phyloP scores from a whole-genome alignment of 2,113 vertebrate genomes.

The Brienomyrus brachyistius region DNA sequence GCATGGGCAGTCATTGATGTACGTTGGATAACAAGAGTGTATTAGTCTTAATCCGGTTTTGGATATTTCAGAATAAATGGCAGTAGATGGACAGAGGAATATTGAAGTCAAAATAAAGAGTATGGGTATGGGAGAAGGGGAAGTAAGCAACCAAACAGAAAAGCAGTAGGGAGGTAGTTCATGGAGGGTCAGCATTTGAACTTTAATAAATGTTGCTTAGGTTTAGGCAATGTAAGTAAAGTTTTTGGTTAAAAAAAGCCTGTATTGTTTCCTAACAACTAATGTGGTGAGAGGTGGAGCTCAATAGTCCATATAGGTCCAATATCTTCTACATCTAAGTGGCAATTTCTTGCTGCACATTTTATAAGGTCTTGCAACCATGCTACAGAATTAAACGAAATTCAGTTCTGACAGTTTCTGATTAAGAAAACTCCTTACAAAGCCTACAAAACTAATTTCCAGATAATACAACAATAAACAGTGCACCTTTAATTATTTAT shows the following conservation, averaged over 20 bases:
- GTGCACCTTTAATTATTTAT: background rate
- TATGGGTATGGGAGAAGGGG: background rate
- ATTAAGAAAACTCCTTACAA: background rate
- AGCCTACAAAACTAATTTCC: background rate
- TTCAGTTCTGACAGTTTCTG: background rate
- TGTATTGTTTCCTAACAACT: background rate
- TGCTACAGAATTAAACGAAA: background rate
- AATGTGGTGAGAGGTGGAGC: background rate
- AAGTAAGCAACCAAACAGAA: background rate
- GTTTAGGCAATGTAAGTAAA: background rate
- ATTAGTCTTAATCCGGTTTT: background rate
- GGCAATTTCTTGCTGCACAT: background rate
- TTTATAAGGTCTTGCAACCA: background rate
- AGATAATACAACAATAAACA: background rate
- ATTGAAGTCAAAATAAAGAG: background rate
- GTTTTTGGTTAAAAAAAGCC: background rate
- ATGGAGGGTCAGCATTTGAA: background rate
- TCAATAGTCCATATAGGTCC: background rate
- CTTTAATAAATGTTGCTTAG: background rate
- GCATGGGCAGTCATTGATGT: background rate
- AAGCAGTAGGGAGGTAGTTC: background rate
- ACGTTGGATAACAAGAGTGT: background rate
- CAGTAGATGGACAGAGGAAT: background rate
- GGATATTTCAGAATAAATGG: background rate
- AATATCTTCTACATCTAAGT: background rate